Percentiles rank a stretch among this genome's conserved stretches.
Evolutionary conservation across 2,888 invertebrate species (phyloP).

Genomic region (Acleris sparsana): DNA sequence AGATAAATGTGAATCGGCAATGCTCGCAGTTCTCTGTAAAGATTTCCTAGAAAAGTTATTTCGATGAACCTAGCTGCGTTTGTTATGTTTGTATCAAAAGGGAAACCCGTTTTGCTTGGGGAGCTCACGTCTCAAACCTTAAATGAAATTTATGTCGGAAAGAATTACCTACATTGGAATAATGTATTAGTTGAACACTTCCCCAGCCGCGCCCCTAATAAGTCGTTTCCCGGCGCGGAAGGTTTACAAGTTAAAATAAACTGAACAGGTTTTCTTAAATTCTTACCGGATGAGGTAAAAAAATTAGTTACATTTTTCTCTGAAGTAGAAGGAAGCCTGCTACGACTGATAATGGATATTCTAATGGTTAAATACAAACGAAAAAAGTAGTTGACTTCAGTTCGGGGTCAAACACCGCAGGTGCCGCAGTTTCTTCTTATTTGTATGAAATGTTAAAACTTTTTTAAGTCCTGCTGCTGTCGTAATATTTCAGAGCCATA

Average conservation of each 20-base stretch:
- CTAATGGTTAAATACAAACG: too few species aligned
- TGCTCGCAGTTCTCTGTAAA: constrained; percentile 54
- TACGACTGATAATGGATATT: too few species aligned
- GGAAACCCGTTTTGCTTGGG: constrained; percentile 20
- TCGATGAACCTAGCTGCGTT: constrained; percentile 15
- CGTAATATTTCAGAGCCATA: too few species aligned
- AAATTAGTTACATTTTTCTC: neutral
- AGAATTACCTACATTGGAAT: constrained; percentile 23
- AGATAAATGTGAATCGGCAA: constrained; percentile 59
- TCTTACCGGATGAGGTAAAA: neutral
- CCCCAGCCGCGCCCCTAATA: neutral
- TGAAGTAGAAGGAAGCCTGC: neutral
- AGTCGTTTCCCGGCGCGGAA: neutral
- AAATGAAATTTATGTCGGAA: constrained; percentile 19
- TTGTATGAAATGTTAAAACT: too few species aligned
- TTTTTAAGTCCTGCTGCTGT: too few species aligned
- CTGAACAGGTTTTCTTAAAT: neutral
- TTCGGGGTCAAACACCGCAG: too few species aligned
- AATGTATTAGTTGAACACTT: constrained; percentile 23
- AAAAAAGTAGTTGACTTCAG: too few species aligned
- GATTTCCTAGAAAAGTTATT: constrained; percentile 7
- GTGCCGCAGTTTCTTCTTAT: too few species aligned
- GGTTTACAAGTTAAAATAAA: constrained; percentile 1
- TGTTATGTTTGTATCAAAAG: constrained; percentile 1
- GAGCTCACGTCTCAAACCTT: constrained; percentile 23